Evolutionary conservation across 2,113 vertebrate species (phyloP).

Genomic region (Mustela nigripes): DNA sequence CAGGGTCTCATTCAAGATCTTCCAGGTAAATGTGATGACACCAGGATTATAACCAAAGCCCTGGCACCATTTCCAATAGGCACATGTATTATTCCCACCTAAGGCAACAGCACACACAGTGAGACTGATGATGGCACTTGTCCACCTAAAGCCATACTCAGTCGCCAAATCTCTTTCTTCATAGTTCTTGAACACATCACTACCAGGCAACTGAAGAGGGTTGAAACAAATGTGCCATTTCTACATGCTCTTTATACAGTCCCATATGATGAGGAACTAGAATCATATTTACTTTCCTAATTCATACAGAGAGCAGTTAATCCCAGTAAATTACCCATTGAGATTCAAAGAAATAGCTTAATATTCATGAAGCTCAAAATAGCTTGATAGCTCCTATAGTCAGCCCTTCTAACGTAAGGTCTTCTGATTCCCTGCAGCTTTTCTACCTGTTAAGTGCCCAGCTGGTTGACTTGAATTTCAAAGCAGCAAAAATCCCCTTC

Average conservation of each 20-base stretch:
- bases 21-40: neutral
- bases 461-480: neutral
- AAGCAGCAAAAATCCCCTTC: neutral
- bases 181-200: neutral
- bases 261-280: neutral
- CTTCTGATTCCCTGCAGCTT: neutral
- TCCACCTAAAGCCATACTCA: neutral
- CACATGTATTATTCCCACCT: neutral
- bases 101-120: neutral
- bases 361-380: neutral
- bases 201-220: neutral
- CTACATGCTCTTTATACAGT: neutral
- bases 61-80: neutral
- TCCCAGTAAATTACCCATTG: neutral
- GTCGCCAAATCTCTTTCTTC: neutral
- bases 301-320: neutral
- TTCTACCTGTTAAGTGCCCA: neutral
- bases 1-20: neutral
- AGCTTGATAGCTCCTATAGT: neutral
- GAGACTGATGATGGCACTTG: neutral
- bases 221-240: neutral
- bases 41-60: neutral
- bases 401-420: neutral
- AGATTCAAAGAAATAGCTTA: slow-evolving; percentile 18
- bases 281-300: neutral